A percentile compares a stretch with the other conserved stretches of the same genome.
Conservation (phyloP, 2,888 invertebrate genomes). For the Leptopilina syphax region DNA sequence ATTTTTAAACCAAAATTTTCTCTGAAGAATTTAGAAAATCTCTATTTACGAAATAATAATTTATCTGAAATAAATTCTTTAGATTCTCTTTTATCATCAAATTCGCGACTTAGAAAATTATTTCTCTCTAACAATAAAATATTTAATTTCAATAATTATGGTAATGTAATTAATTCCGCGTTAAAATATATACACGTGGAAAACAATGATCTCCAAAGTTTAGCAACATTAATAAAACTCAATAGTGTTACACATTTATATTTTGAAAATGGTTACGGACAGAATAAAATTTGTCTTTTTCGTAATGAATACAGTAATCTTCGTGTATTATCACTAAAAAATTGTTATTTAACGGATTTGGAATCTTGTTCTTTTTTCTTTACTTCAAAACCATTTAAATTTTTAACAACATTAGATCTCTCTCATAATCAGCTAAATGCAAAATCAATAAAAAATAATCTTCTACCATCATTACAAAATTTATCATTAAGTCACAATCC, state of each 20-base stretch:
- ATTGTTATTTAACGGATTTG: too few relatives aligned
- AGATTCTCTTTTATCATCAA: background rate
- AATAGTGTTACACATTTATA: background rate
- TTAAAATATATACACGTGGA: background rate
- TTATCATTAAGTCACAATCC: constrained; percentile 13
- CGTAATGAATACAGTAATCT: background rate
- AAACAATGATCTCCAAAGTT: background rate
- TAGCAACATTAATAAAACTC: background rate
- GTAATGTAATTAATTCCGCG: background rate
- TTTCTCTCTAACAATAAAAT: background rate
- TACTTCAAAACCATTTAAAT: background rate
- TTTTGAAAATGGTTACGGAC: background rate
- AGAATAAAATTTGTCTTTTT: background rate
- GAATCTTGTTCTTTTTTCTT: too few relatives aligned
- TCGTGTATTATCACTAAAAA: background rate
- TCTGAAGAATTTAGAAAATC: background rate
- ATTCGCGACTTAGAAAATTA: background rate
- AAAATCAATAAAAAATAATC: background rate
- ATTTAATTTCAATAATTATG: background rate
- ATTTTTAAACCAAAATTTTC: constrained; percentile 3
- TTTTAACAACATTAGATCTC: constrained; percentile 11
- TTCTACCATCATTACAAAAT: background rate
- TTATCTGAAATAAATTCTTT: background rate
- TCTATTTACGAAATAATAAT: constrained; percentile 1
- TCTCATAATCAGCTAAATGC: constrained; percentile 7